Conservation (phyloP, 2,113 vertebrate species). For the Tenebrosternarchus preto region DNA sequence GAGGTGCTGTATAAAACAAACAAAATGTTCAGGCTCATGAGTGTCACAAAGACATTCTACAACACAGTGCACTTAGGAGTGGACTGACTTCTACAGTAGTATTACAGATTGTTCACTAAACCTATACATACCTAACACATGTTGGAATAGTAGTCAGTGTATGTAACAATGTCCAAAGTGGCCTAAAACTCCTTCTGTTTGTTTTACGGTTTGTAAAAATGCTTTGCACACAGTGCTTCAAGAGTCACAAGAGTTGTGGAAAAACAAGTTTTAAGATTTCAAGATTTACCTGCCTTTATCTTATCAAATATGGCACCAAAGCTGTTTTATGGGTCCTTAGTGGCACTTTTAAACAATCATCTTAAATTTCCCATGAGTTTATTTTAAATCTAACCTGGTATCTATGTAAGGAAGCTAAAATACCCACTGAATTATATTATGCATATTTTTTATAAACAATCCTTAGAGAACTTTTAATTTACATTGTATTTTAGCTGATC, state of each 20-base stretch:
- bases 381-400: not conserved
- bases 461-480: not conserved
- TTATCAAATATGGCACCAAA: not conserved
- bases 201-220: too few species aligned
- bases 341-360: not conserved
- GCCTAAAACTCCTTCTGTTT: too few species aligned
- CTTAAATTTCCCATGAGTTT: not conserved
- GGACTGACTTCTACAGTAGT: not conserved
- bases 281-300: too few species aligned
- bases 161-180: too few species aligned
- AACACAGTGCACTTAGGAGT: not conserved
- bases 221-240: too few species aligned
- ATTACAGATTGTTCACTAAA: not conserved
- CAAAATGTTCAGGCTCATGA: not conserved
- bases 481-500: not conserved
- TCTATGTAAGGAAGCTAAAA: not conserved
- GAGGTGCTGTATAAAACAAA: not conserved
- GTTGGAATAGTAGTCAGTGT: too few species aligned
- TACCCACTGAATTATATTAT: not conserved
- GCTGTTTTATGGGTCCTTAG: not conserved
- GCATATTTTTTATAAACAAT: not conserved
- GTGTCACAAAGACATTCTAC: slow-evolving; percentile 10
- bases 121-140: too few species aligned
- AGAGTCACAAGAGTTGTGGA: too few species aligned
- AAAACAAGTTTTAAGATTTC: too few species aligned